phyloP scores from a whole-genome alignment of 2,797 vertebrate genomes.

The Miichthys miiuy region DNA sequence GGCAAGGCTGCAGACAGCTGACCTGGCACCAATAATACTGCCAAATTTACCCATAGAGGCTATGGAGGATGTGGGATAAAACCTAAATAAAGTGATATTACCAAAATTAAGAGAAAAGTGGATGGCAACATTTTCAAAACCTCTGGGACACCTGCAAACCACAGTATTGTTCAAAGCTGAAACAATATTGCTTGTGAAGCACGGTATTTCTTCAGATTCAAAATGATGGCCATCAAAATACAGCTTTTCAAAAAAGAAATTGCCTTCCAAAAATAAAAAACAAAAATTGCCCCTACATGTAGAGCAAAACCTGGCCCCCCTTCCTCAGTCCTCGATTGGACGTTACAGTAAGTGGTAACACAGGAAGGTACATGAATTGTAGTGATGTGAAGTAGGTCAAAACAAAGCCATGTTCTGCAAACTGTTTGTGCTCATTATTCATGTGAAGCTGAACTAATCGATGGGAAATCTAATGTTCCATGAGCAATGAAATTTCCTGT shows the following conservation, averaged over 20 bases:
- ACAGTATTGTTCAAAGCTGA: conserved; percentile 66
- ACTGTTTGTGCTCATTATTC: conserved; percentile 64
- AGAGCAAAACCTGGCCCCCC: conserved; percentile 20
- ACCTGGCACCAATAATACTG: conserved; percentile 77
- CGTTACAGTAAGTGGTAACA: conserved; percentile 18
- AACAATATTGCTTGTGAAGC: conserved; percentile 65
- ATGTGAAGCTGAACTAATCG: conserved; percentile 63
- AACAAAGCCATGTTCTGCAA: conserved; percentile 63
- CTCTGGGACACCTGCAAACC: conserved; percentile 71
- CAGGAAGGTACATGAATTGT: conserved; percentile 29
- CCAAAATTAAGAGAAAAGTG: conserved; percentile 27
- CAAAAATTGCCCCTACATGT: background rate
- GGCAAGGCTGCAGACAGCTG: conserved; percentile 80
- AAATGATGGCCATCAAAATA: conserved; percentile 57
- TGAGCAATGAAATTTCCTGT: conserved; percentile 66
- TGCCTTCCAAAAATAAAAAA: conserved; percentile 23
- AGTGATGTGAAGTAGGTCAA: conserved; percentile 57
- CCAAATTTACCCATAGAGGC: conserved; percentile 63
- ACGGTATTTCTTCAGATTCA: conserved; percentile 63
- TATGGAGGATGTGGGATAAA: conserved; percentile 56
- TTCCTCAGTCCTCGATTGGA: conserved; percentile 29
- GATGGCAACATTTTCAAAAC: conserved; percentile 9
- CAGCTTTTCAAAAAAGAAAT: conserved; percentile 26
- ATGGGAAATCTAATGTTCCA: conserved; percentile 70
- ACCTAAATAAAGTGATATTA: conserved; percentile 39